A percentile compares a stretch with the other conserved stretches of the same genome.
Evolutionary conservation across 1,140 invertebrate species (phyloP).

Genomic region (Leptinotarsa defecta): DNA sequence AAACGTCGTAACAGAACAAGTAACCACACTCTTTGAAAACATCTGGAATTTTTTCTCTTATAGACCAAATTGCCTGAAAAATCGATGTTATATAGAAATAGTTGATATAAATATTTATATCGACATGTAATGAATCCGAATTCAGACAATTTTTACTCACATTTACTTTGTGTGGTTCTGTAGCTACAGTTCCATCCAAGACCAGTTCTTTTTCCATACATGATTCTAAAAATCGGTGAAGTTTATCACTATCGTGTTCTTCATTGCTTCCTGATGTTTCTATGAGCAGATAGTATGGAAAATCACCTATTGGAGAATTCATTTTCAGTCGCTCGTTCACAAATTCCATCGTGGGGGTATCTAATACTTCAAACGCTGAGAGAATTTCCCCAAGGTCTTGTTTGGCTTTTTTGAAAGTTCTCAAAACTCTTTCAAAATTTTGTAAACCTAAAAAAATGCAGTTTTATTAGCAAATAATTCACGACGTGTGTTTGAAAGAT

Average conservation of each 20-base stretch:
- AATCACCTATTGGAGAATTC: slow-evolving; percentile 64
- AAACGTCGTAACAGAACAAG: slow-evolving; percentile 94
- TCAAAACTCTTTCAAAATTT: slow-evolving; percentile 76
- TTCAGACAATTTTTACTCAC: slow-evolving; percentile 19
- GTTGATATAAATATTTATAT: not conserved
- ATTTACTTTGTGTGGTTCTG: slow-evolving; percentile 73
- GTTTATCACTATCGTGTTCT: slow-evolving; percentile 84
- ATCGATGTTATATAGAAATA: not conserved
- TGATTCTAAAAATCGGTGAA: slow-evolving; percentile 76
- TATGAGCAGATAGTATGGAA: slow-evolving; percentile 87
- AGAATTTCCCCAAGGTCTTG: slow-evolving; percentile 82
- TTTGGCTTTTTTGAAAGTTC: slow-evolving; percentile 75
- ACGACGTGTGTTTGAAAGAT: not conserved
- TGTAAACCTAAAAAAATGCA: slow-evolving; percentile 63
- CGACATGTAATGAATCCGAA: not conserved
- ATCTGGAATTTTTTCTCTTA: slow-evolving; percentile 84
- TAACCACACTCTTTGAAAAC: slow-evolving; percentile 80
- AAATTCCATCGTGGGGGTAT: slow-evolving; percentile 67
- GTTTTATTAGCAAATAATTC: not conserved
- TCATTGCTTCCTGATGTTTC: slow-evolving; percentile 87
- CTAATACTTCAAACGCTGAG: slow-evolving; percentile 93
- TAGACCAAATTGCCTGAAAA: slow-evolving; percentile 76
- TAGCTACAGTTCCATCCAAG: slow-evolving; percentile 80
- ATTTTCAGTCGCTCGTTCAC: slow-evolving; percentile 66
- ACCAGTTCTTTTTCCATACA: slow-evolving; percentile 74